phyloP scores from a whole-genome alignment of 1,140 invertebrate genomes.

The Drosophila arizonae region DNA sequence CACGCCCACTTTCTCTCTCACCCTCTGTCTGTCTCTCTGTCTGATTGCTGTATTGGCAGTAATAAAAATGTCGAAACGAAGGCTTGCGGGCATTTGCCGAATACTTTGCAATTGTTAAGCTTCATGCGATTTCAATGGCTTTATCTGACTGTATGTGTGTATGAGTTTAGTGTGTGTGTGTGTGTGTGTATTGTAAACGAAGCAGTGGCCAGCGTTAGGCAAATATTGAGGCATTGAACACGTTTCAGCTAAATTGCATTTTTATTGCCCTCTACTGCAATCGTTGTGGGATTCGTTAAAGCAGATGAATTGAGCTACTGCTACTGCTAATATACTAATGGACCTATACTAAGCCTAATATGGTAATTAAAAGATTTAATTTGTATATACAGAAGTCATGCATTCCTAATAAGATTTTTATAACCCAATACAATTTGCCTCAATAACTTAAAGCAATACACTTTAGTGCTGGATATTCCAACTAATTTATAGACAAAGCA shows the following conservation, averaged over 20 bases:
- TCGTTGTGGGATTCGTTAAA: constrained; percentile 10
- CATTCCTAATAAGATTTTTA: too few species aligned
- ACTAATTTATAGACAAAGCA: too few species aligned
- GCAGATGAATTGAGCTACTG: background rate
- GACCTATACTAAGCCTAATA: too few species aligned
- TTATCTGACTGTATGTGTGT: constrained; percentile 22
- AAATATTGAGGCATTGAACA: constrained; percentile 75
- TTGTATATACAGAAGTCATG: background rate
- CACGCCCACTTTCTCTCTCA: background rate
- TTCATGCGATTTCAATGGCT: constrained; percentile 53
- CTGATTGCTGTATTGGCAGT: constrained; percentile 14
- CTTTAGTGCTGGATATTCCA: too few species aligned
- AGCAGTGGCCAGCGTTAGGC: constrained; percentile 49
- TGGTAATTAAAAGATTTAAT: background rate
- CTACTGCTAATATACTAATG: constrained; percentile 6
- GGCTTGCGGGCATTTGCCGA: constrained; percentile 73
- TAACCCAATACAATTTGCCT: too few species aligned
- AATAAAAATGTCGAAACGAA: constrained; percentile 74
- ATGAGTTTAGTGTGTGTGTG: constrained; percentile 1
- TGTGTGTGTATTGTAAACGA: constrained; percentile 17
- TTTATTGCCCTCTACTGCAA: constrained; percentile 64
- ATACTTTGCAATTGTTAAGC: constrained; percentile 56
- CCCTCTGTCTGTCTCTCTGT: background rate
- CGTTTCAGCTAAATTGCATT: constrained; percentile 75
- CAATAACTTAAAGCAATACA: too few species aligned